phyloP scores from a whole-genome alignment of 2,888 invertebrate genomes.

The Acanthococcus lagerstroemiae region DNA sequence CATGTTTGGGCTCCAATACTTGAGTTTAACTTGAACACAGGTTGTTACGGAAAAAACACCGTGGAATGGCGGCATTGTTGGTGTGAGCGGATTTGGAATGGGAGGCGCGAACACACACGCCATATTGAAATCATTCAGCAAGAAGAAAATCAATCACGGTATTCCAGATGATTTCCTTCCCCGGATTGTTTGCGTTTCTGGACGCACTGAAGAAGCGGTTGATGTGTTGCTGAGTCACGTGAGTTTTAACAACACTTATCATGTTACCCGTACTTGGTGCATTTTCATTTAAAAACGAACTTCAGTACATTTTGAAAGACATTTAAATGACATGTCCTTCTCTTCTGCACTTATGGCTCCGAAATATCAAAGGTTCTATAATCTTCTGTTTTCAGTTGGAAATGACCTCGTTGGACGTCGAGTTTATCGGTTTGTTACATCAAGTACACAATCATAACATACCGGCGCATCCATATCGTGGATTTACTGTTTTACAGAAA shows the following conservation, averaged over 20 bases:
- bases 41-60: conserved; percentile 31
- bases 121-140: conserved; percentile 29
- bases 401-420: background rate
- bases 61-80: conserved; percentile 30
- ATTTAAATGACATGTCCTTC: too few relatives aligned
- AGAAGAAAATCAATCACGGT: conserved; percentile 41
- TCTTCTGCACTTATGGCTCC: background rate
- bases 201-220: conserved; percentile 48
- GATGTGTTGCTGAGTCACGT: conserved; percentile 39
- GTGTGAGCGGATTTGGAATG: conserved; percentile 35
- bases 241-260: conserved; percentile 13
- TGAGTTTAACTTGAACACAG: too few relatives aligned
- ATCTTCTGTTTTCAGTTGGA: conserved; percentile 17
- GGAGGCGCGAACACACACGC: conserved; percentile 34
- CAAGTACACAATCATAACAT: conserved; percentile 19
- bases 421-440: conserved; percentile 19
- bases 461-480: conserved; percentile 20
- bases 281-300: background rate
- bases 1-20: too few relatives aligned
- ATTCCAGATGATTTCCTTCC: conserved; percentile 46
- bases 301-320: background rate
- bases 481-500: conserved; percentile 11
- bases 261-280: background rate
- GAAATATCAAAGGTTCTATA: background rate
- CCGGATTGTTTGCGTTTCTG: conserved; percentile 43